phyloP scores from a whole-genome alignment of 2,888 invertebrate species.

The Drosophila testacea region DNA sequence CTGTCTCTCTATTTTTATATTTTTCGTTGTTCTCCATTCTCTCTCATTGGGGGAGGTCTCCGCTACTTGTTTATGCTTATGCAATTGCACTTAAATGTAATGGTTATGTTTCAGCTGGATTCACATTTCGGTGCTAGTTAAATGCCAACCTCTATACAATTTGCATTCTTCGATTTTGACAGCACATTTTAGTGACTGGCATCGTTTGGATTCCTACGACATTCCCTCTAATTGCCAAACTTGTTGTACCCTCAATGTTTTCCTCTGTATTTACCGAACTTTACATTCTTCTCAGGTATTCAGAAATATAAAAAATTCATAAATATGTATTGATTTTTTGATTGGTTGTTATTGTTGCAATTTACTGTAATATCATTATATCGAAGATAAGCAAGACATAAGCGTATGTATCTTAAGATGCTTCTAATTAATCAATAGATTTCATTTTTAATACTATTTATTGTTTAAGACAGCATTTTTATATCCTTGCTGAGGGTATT shows the following conservation, averaged over 20 bases:
- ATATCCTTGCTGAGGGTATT: no score
- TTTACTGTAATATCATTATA: no score
- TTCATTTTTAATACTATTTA: no score
- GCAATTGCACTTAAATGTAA: conserved; percentile 74
- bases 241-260: neutral
- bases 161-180: conserved; percentile 22
- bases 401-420: no score
- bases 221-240: neutral
- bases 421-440: no score
- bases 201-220: neutral
- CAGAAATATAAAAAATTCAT: no score
- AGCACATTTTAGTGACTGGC: conserved; percentile 5
- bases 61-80: conserved; percentile 59
- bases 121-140: conserved; percentile 42
- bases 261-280: neutral
- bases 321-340: no score
- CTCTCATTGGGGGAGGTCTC: conserved; percentile 19
- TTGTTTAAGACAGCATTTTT: no score
- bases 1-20: conserved; percentile 3
- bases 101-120: conserved; percentile 62
- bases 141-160: conserved; percentile 43
- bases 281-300: no score
- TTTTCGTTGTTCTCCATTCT: conserved; percentile 4
- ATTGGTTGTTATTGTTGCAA: no score
- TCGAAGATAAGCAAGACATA: no score